Evolutionary conservation across 1,140 invertebrate genomes (phyloP).

Genomic region (Pristionchus pacificus): DNA sequence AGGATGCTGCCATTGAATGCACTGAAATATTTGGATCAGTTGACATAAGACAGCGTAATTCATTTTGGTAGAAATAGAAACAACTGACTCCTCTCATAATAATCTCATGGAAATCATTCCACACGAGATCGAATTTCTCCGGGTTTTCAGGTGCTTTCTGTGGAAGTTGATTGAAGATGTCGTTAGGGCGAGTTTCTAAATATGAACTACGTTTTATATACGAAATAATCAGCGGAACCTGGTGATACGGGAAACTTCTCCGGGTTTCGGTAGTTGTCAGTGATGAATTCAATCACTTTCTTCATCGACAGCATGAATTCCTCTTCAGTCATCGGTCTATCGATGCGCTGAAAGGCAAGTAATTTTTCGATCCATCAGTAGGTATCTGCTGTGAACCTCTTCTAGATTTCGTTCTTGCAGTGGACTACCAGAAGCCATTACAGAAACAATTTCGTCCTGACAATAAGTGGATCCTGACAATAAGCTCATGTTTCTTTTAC

Average conservation of each 20-base stretch:
- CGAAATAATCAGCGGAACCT: background rate
- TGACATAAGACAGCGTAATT: too few species aligned
- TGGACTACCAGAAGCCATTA: too few species aligned
- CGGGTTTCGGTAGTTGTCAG: background rate
- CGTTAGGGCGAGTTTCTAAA: background rate
- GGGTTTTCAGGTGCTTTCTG: conserved; percentile 73
- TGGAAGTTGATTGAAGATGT: conserved; percentile 71
- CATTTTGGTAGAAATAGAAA: background rate
- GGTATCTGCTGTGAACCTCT: too few species aligned
- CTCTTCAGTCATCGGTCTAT: background rate
- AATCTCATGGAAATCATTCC: conserved; percentile 83
- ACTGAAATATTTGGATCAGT: too few species aligned
- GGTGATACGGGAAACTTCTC: background rate
- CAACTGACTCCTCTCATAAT: conserved; percentile 78
- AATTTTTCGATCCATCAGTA: too few species aligned
- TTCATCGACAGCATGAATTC: background rate
- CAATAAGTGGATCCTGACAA: too few species aligned
- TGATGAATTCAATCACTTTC: background rate
- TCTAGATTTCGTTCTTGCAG: too few species aligned
- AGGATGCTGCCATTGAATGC: conserved; percentile 58
- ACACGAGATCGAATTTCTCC: conserved; percentile 82
- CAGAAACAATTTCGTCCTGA: too few species aligned
- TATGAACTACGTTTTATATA: background rate
- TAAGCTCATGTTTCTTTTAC: too few species aligned
- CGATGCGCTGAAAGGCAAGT: background rate